These are phyloP conservation scores for Drosophila multiciliata DNA, from an alignment of 2,888 invertebrate genomes.

Conservation along the genomic window DNA sequence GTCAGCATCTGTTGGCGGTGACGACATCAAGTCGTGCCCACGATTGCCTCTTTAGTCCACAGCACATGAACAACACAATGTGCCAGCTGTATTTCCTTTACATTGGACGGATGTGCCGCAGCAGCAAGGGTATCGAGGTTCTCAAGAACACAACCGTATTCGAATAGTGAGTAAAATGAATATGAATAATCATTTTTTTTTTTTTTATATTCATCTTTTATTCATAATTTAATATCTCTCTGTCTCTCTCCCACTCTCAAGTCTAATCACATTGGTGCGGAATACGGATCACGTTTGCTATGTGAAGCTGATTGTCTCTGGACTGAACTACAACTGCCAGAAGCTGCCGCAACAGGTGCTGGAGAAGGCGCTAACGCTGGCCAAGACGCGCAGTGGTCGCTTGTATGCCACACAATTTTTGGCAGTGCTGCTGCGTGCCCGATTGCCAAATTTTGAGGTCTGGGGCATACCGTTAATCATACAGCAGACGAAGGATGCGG, in stretches of 20 bases:
- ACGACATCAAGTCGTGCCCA: conserved; percentile 91
- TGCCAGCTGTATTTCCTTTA: conserved; percentile 98
- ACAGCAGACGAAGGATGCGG: conserved; percentile 93
- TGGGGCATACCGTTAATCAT: conserved; percentile 96
- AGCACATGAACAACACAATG: conserved; percentile 94
- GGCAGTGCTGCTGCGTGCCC: conserved; percentile 92
- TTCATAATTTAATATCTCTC: background rate
- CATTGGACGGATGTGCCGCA: conserved; percentile 93
- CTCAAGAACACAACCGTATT: conserved; percentile 91
- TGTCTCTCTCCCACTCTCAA: conserved; percentile 79
- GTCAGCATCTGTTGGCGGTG: conserved; percentile 90
- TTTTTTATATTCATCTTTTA: background rate
- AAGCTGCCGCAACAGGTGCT: conserved; percentile 87
- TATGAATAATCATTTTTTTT: background rate
- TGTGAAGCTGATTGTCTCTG: conserved; percentile 96
- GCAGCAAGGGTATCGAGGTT: conserved; percentile 88
- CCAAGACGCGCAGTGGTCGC: conserved; percentile 86
- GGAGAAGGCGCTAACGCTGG: conserved; percentile 85
- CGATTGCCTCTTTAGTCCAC: conserved; percentile 94
- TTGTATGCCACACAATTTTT: conserved; percentile 97
- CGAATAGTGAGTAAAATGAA: conserved; percentile 87
- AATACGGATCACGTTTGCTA: conserved; percentile 95
- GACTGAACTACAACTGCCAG: conserved; percentile 93
- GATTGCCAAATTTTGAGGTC: conserved; percentile 89
- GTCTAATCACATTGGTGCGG: conserved; percentile 92